Conservation (phyloP, 2,888 invertebrate genomes). For the Myathropa florea region DNA sequence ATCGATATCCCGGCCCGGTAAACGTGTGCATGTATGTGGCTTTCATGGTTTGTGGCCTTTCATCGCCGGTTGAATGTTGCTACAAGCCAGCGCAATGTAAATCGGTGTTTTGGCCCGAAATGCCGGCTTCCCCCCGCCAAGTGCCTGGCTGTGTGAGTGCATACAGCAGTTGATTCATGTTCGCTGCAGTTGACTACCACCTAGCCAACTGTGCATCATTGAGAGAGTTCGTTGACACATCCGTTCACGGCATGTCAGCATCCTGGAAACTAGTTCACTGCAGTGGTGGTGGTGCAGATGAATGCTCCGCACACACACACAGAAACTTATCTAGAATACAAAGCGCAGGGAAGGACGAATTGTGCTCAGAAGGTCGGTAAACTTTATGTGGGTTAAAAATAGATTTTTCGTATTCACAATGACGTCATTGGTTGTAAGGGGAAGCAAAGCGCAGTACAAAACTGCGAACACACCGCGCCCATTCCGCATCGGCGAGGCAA, state of each 20-base stretch:
- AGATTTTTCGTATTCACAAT: slow-evolving; percentile 51
- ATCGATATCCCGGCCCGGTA: background rate
- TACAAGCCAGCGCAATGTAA: background rate
- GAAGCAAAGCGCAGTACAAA: slow-evolving; percentile 28
- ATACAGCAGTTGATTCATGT: slow-evolving; percentile 9
- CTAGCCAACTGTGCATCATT: background rate
- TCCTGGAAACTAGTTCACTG: slow-evolving; percentile 64
- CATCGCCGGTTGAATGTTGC: background rate
- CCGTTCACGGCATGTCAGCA: slow-evolving; percentile 52
- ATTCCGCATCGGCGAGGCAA: slow-evolving; percentile 10
- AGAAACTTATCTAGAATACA: background rate
- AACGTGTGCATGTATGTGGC: background rate
- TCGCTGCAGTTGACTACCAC: slow-evolving; percentile 40
- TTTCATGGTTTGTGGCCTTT: background rate
- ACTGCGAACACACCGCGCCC: slow-evolving; percentile 12
- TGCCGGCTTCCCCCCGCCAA: slow-evolving; percentile 24
- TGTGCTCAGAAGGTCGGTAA: slow-evolving; percentile 49
- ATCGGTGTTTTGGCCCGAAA: slow-evolving; percentile 17
- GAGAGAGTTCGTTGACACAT: slow-evolving; percentile 56
- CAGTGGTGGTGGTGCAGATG: slow-evolving; percentile 30
- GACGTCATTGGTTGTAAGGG: slow-evolving; percentile 44
- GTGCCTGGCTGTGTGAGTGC: background rate
- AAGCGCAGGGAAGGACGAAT: background rate
- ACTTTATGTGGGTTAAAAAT: slow-evolving; percentile 64
- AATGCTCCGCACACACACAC: background rate